phyloP scores from a whole-genome alignment of 1,140 invertebrate species.

The Magallana angulata region DNA sequence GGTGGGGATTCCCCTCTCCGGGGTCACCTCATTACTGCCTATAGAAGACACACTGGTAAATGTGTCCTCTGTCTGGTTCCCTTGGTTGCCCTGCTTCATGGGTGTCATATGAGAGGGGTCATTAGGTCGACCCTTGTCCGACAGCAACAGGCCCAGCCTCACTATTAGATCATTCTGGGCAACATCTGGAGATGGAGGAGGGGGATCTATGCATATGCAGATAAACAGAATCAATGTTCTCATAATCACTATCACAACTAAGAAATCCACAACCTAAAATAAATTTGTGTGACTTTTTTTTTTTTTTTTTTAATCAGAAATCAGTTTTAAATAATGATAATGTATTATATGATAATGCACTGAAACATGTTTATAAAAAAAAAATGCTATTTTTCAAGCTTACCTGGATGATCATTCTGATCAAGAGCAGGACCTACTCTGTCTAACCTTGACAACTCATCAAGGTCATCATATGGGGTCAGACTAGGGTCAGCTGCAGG shows the following conservation, averaged over 20 bases:
- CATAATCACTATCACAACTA: too few relatives aligned
- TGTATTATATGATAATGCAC: too few relatives aligned
- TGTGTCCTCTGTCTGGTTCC: conserved; percentile 81
- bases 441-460: conserved; percentile 63
- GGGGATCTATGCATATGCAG: conserved; percentile 54
- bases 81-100: conserved; percentile 57
- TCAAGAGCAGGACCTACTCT: conserved; percentile 53
- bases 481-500: conserved; percentile 48
- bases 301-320: too few relatives aligned
- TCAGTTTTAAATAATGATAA: too few relatives aligned
- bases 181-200: conserved; percentile 78
- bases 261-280: too few relatives aligned
- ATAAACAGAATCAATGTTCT: neutral
- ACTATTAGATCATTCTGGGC: conserved; percentile 89
- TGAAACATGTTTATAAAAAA: too few relatives aligned
- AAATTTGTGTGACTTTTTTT: too few relatives aligned
- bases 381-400: neutral
- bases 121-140: conserved; percentile 80
- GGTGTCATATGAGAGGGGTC: conserved; percentile 54
- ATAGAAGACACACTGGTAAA: conserved; percentile 85
- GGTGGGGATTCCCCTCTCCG: conserved; percentile 82
- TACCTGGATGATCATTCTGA: conserved; percentile 33
- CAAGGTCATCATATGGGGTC: conserved; percentile 62
- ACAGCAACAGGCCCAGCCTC: conserved; percentile 89
- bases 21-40: conserved; percentile 84